These are phyloP conservation scores for Trisateles emortualis DNA, from an alignment of 2,888 invertebrate species.

Conservation along the genomic window DNA sequence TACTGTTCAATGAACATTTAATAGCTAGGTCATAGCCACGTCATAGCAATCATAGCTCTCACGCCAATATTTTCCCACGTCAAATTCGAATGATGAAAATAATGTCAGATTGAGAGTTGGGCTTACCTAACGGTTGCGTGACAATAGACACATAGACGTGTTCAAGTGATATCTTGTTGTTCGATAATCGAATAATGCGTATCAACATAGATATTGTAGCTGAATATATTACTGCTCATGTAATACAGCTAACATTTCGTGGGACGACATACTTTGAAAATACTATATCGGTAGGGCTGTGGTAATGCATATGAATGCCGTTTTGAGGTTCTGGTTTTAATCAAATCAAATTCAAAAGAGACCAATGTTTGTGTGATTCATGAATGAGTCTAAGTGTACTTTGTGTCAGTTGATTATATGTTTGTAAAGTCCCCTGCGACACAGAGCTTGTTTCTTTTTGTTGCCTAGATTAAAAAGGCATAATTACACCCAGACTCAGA, in stretches of 20 bases:
- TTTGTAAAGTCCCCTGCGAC: too few relatives aligned
- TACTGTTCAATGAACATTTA: slow-evolving; percentile 1
- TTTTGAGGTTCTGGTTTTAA: too few relatives aligned
- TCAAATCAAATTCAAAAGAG: too few relatives aligned
- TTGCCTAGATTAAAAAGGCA: too few relatives aligned
- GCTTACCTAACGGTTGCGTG: slow-evolving; percentile 29
- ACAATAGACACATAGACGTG: slow-evolving; percentile 17
- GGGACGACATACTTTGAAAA: too few relatives aligned
- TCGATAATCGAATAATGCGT: slow-evolving; percentile 32
- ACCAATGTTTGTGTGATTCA: too few relatives aligned
- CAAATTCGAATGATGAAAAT: slow-evolving; percentile 12
- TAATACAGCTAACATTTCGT: not conserved
- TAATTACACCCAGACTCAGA: too few relatives aligned
- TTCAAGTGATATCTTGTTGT: slow-evolving; percentile 4
- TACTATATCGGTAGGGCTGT: too few relatives aligned
- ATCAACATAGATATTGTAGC: slow-evolving; percentile 14
- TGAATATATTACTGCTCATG: slow-evolving; percentile 30
- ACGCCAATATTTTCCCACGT: slow-evolving; percentile 22
- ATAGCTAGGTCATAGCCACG: not conserved
- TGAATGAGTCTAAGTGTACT: too few relatives aligned
- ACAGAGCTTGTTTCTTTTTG: too few relatives aligned
- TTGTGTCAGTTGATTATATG: too few relatives aligned
- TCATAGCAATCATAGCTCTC: slow-evolving; percentile 19
- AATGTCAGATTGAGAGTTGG: slow-evolving; percentile 2
- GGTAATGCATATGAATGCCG: too few relatives aligned